Base-by-base conservation (phyloP, 2,888 invertebrate genomes). In the Nasonia oneida region DNA sequence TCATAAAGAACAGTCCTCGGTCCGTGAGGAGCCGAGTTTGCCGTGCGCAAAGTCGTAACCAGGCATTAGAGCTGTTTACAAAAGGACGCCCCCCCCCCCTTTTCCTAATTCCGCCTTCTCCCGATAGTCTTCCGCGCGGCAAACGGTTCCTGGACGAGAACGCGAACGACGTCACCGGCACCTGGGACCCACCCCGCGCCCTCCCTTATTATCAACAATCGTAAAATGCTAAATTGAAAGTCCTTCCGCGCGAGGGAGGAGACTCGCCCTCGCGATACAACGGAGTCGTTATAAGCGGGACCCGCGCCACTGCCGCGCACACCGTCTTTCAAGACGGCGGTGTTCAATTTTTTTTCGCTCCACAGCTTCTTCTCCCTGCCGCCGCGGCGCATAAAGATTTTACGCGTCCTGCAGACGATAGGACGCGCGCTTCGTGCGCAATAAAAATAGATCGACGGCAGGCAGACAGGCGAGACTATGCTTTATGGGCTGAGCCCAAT, bases 221-320 rank as follows among this genome's bases (percentile, higher is more conserved):
- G 93, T 93, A 93, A 93, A 93, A 93, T 91, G 90, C 91, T 90
- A 93, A 93, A 93, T 92, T 92, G 92, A 92, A 93, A 92, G 92
- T 92, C 91, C 90, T 89, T 89, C 53, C 77, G 82, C 67, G 86
- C 47, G 79, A 61, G 50, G 73, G 33, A n/a, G n/a, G 53, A 61
- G 74, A 12, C 6, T 29, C 37, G 50, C 37, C 39, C 29, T 42
- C 47, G 73, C 73, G 73, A 23, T 47, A 73, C 73, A 23, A 2
- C 73, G n/a, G 73, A 23, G 42, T 73, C 73, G 73, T 73, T 84
- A 80, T 80, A 84, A 79, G 76, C 81, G n/a, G 12, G 12, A 61
- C 57, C n/a, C 57, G 57, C 6, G n/a, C n/a, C 4, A n/a, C 57
- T n/a, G 2, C 57, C n/a, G 80, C 18, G 75, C 29, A 4, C 39